Conservation (phyloP, 2,888 invertebrate species). For the Phalera bucephala region DNA sequence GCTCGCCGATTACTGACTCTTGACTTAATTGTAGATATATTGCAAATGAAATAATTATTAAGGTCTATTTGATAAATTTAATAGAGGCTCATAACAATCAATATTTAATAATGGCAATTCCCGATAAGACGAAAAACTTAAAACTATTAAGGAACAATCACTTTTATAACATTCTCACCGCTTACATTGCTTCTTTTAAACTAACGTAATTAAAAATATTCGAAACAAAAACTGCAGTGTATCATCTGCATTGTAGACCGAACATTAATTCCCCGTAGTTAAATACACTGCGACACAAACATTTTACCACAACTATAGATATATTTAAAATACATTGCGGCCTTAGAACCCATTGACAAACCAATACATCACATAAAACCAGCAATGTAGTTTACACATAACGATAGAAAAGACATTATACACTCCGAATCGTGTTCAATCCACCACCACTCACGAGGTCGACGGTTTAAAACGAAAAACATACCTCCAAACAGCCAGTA, state of each 20-base stretch:
- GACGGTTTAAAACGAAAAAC: slow-evolving; percentile 54
- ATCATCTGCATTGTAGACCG: slow-evolving; percentile 14
- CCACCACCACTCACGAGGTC: slow-evolving; percentile 42
- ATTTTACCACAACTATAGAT: not conserved
- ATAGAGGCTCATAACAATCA: too few relatives aligned
- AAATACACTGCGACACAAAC: not conserved
- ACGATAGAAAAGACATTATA: slow-evolving; percentile 3
- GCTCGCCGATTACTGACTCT: too few relatives aligned
- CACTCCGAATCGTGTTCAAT: slow-evolving; percentile 17
- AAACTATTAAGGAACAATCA: too few relatives aligned
- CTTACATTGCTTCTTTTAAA: slow-evolving; percentile 15
- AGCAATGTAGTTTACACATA: slow-evolving; percentile 3
- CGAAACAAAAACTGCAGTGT: slow-evolving; percentile 10
- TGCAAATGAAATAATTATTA: too few relatives aligned
- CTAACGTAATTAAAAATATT: not conserved
- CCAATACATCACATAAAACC: not conserved
- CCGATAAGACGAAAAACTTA: too few relatives aligned
- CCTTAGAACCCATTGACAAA: not conserved
- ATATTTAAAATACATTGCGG: slow-evolving; percentile 4
- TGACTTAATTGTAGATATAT: too few relatives aligned
- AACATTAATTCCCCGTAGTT: slow-evolving; percentile 11
- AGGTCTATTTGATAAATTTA: too few relatives aligned
- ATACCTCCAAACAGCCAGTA: slow-evolving; percentile 46
- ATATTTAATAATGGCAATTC: too few relatives aligned
- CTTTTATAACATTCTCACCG: slow-evolving; percentile 22